Conservation (phyloP, 2,888 invertebrate genomes). For the Ormyrus nitidulus region DNA sequence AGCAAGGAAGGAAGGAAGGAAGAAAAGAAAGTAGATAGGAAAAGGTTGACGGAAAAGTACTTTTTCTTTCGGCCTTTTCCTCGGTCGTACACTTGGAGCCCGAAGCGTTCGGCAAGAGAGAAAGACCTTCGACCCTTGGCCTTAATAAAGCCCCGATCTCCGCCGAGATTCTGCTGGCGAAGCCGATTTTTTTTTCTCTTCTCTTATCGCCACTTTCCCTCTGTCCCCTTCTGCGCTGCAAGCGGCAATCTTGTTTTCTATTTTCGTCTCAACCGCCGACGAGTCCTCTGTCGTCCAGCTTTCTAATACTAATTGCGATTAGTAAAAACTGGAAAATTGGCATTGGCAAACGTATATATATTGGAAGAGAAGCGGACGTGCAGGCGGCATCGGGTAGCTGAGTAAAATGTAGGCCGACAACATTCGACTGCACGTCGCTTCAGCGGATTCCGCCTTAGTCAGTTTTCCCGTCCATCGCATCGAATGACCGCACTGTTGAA, state of each 20-base stretch:
- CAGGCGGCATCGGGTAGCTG: no score
- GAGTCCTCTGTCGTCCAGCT: not conserved
- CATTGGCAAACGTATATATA: no score
- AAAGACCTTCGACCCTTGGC: conserved; percentile 24
- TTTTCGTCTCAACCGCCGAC: not conserved
- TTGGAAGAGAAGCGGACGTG: no score
- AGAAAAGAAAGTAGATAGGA: not conserved
- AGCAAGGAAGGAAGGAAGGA: not conserved
- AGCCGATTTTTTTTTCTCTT: not conserved
- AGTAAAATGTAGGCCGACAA: no score
- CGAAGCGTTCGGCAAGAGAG: not conserved
- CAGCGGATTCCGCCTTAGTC: no score
- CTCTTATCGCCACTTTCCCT: not conserved
- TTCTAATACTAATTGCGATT: not conserved
- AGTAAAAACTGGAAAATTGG: no score
- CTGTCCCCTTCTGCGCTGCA: not conserved
- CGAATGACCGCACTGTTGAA: no score
- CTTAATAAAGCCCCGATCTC: conserved; percentile 21
- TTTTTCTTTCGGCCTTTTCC: conserved; percentile 5
- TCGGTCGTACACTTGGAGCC: not conserved
- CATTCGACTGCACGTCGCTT: no score
- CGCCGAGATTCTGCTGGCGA: conserved; percentile 10
- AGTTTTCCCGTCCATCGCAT: no score
- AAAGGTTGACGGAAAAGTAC: not conserved
- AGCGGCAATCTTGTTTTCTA: not conserved